Evolutionary conservation across 2,113 vertebrate species (phyloP).

Genomic region (Thermophis baileyi): DNA sequence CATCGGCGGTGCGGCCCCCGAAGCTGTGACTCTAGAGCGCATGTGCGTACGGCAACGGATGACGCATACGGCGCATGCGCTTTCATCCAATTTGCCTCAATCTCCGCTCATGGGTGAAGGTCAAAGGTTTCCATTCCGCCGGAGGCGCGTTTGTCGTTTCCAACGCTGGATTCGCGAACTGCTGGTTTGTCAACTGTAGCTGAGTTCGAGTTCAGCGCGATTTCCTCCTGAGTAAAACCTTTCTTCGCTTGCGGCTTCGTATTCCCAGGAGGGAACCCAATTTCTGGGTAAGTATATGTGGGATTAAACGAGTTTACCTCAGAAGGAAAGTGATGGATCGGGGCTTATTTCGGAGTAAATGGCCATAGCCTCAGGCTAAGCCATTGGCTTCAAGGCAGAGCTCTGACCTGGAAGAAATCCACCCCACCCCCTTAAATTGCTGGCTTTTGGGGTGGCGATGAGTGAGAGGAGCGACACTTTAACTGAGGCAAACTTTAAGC

Average conservation of each 20-base stretch:
- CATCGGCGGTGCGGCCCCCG: neutral
- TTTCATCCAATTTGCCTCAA: fast-evolving
- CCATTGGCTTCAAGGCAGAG: neutral
- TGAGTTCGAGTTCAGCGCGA: too few relatives aligned
- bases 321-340: neutral
- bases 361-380: too few relatives aligned
- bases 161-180: neutral
- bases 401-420: too few relatives aligned
- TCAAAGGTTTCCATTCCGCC: neutral
- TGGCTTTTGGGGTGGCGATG: neutral
- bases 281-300: neutral
- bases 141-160: neutral
- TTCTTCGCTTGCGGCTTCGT: neutral
- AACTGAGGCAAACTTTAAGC: neutral
- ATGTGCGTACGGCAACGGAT: neutral
- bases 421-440: neutral
- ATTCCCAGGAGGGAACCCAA: neutral
- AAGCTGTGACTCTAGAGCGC: neutral
- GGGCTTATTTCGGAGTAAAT: neutral
- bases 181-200: too few relatives aligned
- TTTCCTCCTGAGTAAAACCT: neutral
- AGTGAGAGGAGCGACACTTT: neutral
- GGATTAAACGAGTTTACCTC: neutral
- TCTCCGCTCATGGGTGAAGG: neutral
- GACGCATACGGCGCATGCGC: fast-evolving